Conservation (phyloP, 2,797 vertebrate genomes). For the Heliangelus exortis region DNA sequence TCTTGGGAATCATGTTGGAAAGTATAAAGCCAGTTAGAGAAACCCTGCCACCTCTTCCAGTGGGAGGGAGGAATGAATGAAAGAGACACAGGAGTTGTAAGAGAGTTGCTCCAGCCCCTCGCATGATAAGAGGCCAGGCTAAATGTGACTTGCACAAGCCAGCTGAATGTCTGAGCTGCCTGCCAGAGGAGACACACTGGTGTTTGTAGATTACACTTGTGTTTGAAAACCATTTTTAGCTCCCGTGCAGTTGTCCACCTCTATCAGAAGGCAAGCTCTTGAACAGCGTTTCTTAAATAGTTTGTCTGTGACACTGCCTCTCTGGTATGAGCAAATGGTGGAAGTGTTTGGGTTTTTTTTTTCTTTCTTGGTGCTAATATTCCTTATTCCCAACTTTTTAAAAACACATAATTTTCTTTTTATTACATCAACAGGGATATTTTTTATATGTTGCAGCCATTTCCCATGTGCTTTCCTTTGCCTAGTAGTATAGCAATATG, state of each 20-base stretch:
- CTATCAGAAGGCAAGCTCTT: slow-evolving; percentile 14
- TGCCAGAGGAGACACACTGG: not conserved
- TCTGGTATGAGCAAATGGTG: not conserved
- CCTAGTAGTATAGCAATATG: not conserved
- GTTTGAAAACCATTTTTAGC: slow-evolving; percentile 42
- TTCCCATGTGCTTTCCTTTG: not conserved
- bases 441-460: not conserved
- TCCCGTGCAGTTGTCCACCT: slow-evolving; percentile 20
- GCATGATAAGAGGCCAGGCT: not conserved
- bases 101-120: not conserved
- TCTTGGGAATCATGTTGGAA: not conserved
- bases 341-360: fast-evolving
- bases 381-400: slow-evolving; percentile 5
- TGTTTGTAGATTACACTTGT: not conserved
- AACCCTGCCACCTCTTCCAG: not conserved
- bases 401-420: not conserved
- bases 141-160: not conserved
- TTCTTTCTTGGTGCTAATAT: not conserved
- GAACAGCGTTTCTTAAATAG: not conserved
- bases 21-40: not conserved
- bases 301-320: not conserved
- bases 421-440: not conserved
- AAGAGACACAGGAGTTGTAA: not conserved
- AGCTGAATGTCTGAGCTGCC: slow-evolving; percentile 38
- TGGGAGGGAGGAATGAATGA: not conserved